phyloP scores from a whole-genome alignment of 2,888 invertebrate genomes.

The Drosophila yooni region DNA sequence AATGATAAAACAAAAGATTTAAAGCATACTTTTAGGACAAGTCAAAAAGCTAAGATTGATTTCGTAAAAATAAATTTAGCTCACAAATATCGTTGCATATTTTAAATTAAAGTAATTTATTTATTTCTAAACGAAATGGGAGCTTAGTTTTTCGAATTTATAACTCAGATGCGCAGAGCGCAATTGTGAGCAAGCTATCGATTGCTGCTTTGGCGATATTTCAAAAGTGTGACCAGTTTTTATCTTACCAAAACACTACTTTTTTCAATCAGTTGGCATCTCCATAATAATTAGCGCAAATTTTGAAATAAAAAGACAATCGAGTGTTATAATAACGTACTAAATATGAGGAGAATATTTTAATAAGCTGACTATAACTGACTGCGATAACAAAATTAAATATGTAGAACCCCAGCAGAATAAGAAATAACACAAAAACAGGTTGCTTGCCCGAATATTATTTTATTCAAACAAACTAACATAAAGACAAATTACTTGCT shows the following conservation, averaged over 20 bases:
- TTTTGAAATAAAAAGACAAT: background rate
- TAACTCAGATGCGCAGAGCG: background rate
- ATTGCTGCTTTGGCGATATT: conserved; percentile 4
- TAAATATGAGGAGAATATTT: background rate
- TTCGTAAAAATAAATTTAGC: background rate
- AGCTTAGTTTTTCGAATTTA: background rate
- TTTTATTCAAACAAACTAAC: conserved; percentile 62
- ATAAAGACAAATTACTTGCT: conserved; percentile 60
- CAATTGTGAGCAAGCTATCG: conserved; percentile 13
- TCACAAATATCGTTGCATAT: background rate
- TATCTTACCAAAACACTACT: no score
- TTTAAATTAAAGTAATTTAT: background rate
- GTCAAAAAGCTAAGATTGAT: background rate
- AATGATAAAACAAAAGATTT: rapidly evolving
- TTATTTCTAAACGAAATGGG: background rate
- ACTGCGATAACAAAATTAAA: background rate
- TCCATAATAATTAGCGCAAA: background rate
- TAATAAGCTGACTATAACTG: background rate
- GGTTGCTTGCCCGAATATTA: conserved; percentile 1
- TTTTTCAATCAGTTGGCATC: conserved; percentile 14
- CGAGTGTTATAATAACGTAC: no score
- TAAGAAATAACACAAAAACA: background rate
- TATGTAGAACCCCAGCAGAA: background rate
- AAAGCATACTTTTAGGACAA: background rate
- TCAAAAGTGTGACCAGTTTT: background rate